phyloP scores from a whole-genome alignment of 2,113 vertebrate species.

The Catharus minimus region DNA sequence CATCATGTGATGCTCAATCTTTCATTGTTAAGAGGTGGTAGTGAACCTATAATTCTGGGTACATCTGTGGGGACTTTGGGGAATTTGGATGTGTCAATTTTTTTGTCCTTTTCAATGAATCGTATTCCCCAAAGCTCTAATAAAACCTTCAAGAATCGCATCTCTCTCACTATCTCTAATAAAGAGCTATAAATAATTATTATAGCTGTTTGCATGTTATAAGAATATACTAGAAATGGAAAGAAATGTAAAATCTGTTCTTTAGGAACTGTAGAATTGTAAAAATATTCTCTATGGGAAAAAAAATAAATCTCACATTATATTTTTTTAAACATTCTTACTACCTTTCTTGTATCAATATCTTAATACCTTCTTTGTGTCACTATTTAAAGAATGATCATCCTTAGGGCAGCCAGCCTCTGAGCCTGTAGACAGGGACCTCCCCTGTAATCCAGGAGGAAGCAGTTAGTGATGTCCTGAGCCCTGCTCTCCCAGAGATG shows the following conservation, averaged over 20 bases:
- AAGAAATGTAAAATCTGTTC: background rate
- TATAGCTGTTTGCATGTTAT: background rate
- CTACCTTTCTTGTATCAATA: background rate
- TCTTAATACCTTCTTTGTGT: background rate
- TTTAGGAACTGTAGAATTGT: background rate
- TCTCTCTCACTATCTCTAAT: background rate
- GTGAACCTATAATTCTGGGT: background rate
- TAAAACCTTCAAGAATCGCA: background rate
- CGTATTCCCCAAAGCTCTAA: background rate
- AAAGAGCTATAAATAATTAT: background rate
- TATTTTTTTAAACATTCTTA: background rate
- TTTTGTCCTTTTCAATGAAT: background rate
- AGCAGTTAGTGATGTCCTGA: background rate
- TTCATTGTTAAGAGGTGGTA: background rate
- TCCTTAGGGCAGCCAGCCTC: background rate
- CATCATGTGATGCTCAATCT: background rate
- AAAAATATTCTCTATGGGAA: background rate
- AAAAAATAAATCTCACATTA: background rate
- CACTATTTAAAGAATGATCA: background rate
- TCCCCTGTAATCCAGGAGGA: background rate
- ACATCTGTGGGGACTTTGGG: background rate
- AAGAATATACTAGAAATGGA: background rate
- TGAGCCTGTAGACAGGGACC: background rate
- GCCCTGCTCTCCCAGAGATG: background rate
- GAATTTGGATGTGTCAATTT: background rate